These are phyloP conservation scores for Nasua narica DNA, from an alignment of 2,797 vertebrate genomes.

Conservation along the genomic window DNA sequence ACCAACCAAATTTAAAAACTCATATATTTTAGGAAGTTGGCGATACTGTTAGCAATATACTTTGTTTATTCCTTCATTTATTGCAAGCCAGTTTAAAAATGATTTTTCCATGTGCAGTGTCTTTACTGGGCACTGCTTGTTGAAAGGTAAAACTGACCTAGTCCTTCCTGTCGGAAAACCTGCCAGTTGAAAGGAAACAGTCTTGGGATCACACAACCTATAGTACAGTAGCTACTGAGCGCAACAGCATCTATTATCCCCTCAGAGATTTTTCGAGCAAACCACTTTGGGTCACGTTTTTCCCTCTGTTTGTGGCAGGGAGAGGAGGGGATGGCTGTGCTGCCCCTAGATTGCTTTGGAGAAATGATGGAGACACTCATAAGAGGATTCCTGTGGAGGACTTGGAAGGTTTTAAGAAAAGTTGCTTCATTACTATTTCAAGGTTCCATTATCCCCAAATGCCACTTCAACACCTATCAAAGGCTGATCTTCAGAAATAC, in stretches of 20 bases:
- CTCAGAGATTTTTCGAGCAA: not conserved
- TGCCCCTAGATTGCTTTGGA: not conserved
- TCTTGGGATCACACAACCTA: not conserved
- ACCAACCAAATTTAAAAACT: not conserved
- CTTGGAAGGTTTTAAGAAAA: constrained; percentile 16
- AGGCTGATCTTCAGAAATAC: constrained; percentile 36
- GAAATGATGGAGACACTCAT: not conserved
- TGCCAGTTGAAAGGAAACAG: not conserved
- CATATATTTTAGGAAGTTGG: not conserved
- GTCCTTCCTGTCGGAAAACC: not conserved
- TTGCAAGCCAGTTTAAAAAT: not conserved
- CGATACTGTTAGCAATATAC: not conserved
- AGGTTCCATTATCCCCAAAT: constrained; percentile 41
- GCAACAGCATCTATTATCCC: not conserved
- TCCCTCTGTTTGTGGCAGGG: not conserved
- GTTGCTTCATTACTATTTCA: constrained; percentile 51
- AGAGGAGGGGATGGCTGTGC: too few species aligned
- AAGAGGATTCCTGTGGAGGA: not conserved
- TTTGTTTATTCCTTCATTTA: not conserved
- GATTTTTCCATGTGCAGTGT: not conserved
- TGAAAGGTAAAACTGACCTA: not conserved
- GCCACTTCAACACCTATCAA: constrained; percentile 22
- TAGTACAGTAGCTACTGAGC: not conserved
- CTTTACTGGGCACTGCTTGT: not conserved
- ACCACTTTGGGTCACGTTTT: not conserved